Evolutionary conservation across 1,140 invertebrate species (phyloP).

Genomic region (Brachionus paranguensis): DNA sequence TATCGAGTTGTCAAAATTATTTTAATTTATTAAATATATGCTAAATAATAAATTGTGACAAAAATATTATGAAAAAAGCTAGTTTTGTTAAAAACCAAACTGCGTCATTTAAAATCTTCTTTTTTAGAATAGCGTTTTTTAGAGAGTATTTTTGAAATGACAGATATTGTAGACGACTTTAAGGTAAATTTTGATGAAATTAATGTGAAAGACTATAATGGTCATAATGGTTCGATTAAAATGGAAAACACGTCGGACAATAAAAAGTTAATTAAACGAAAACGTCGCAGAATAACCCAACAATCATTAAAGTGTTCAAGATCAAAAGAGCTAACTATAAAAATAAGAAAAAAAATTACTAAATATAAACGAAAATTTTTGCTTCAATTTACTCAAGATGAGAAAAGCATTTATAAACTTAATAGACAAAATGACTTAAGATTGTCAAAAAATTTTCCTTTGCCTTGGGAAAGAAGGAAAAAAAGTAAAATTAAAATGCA

Average conservation of each 20-base stretch:
- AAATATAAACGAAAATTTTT: neutral
- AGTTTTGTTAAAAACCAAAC: no score
- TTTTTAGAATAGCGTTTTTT: no score
- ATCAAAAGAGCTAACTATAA: neutral
- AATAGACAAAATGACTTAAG: neutral
- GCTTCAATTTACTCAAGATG: neutral
- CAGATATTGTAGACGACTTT: no score
- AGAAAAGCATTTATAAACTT: neutral
- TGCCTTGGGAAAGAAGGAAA: conserved; percentile 9
- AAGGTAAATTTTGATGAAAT: neutral
- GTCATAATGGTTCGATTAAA: neutral
- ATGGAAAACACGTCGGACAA: no score
- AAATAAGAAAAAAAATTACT: neutral
- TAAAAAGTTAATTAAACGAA: neutral
- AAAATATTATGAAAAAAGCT: no score
- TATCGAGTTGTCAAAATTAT: no score
- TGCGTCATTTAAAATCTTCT: no score
- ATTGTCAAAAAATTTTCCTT: neutral
- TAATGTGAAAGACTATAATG: neutral
- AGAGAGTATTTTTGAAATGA: no score
- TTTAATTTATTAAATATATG: no score
- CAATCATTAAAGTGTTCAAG: neutral
- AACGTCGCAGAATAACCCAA: neutral
- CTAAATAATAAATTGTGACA: no score
- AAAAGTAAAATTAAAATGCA: neutral